Conservation (phyloP, 1,140 invertebrate genomes). For the Onthophagus taurus region DNA sequence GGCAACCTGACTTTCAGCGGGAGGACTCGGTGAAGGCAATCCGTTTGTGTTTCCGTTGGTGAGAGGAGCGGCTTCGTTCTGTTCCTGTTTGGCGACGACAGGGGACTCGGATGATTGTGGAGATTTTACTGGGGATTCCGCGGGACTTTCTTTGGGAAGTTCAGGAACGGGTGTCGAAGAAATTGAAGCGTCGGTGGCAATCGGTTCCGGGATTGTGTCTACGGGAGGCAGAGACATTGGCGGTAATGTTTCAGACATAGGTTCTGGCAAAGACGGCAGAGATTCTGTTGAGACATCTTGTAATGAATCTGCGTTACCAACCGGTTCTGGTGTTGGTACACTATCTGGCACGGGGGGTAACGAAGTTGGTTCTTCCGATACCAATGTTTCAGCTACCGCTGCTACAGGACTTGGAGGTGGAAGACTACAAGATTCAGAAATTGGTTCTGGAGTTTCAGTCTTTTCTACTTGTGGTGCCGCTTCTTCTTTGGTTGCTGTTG, state of each 20-base stretch:
- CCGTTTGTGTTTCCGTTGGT: slow-evolving; percentile 36
- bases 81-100: slow-evolving; percentile 8
- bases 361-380: slow-evolving; percentile 16
- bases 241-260: slow-evolving; percentile 32
- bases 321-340: slow-evolving; percentile 11
- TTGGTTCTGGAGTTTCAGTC: slow-evolving; percentile 4
- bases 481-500: background rate
- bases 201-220: slow-evolving; percentile 33
- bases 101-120: slow-evolving; percentile 11
- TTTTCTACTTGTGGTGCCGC: background rate
- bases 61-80: slow-evolving; percentile 20
- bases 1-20: slow-evolving; percentile 15
- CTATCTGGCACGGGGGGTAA: slow-evolving; percentile 16
- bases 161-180: slow-evolving; percentile 12
- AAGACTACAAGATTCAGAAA: background rate
- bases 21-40: slow-evolving; percentile 21
- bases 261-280: slow-evolving; percentile 35
- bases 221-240: slow-evolving; percentile 35
- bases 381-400: too few relatives aligned
- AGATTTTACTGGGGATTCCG: slow-evolving; percentile 12
- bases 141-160: slow-evolving; percentile 2
- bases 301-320: slow-evolving; percentile 29
- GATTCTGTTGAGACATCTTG: slow-evolving; percentile 37
- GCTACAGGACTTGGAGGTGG: slow-evolving; percentile 8
- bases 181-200: slow-evolving; percentile 17